These are phyloP conservation scores for Chaenodraco wilsoni DNA, from an alignment of 2,797 vertebrate species.

Conservation along the genomic window DNA sequence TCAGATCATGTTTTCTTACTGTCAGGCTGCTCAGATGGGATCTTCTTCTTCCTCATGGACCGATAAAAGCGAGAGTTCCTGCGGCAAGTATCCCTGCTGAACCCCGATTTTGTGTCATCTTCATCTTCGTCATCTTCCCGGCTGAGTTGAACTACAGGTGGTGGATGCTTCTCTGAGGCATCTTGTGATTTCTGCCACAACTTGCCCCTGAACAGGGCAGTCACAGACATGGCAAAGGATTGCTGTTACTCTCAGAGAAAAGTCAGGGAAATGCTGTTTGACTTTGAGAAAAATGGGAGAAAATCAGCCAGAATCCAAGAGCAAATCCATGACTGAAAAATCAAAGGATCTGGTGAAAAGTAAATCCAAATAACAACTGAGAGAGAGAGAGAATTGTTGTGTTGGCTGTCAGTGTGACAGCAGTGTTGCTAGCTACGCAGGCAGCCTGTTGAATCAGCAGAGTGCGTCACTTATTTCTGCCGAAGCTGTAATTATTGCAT, in stretches of 20 bases:
- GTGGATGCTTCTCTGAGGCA: conserved; percentile 37
- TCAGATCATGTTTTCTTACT: conserved; percentile 59
- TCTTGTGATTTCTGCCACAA: conserved; percentile 73
- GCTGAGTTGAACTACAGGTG: conserved; percentile 4
- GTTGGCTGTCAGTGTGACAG: conserved; percentile 7
- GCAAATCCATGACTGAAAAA: conserved; percentile 67
- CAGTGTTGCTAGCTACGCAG: conserved; percentile 46
- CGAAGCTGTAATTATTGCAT: conserved; percentile 67
- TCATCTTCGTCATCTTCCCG: conserved; percentile 72
- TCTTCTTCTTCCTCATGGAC: conserved; percentile 82
- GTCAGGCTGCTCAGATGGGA: conserved; percentile 53
- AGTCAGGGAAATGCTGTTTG: background rate
- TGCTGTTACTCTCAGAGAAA: background rate
- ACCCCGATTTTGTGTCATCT: conserved; percentile 62
- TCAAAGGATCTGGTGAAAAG: conserved; percentile 1
- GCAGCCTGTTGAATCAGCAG: conserved; percentile 46
- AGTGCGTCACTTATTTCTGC: conserved; percentile 42
- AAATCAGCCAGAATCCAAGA: conserved; percentile 71
- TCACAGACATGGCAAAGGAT: conserved; percentile 69
- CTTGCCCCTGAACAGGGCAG: conserved; percentile 76
- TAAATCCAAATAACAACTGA: conserved; percentile 22
- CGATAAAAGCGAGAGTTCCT: conserved; percentile 83
- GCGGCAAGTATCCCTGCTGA: conserved; percentile 62
- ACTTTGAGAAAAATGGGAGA: conserved; percentile 2
- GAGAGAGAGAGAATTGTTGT: background rate